phyloP scores from a whole-genome alignment of 2,888 invertebrate species.

The Platycheirus albimanus region DNA sequence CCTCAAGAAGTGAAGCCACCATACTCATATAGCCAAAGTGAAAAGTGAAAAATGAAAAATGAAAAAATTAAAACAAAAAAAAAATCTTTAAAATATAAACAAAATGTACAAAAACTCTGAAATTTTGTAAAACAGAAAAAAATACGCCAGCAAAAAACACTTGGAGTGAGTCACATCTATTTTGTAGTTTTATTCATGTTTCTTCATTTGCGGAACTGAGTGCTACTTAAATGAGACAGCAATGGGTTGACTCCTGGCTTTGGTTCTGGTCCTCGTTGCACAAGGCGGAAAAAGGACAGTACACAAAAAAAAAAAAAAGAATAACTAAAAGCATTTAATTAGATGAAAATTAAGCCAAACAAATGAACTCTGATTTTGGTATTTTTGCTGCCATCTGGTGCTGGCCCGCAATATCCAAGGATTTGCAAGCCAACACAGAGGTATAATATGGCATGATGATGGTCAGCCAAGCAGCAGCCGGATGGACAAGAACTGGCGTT shows the following conservation, averaged over 20 bases:
- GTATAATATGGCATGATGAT: neutral
- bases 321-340: conserved; percentile 49
- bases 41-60: neutral
- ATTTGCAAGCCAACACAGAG: neutral
- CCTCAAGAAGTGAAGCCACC: conserved; percentile 20
- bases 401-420: neutral
- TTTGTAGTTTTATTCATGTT: conserved; percentile 38
- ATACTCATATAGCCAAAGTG: no score
- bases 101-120: no score
- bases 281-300: conserved; percentile 3
- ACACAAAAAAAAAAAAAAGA: conserved; percentile 8
- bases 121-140: conserved; percentile 1
- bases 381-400: conserved; percentile 38
- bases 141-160: neutral
- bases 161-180: conserved; percentile 32
- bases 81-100: neutral
- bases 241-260: conserved; percentile 32
- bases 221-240: conserved; percentile 28
- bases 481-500: neutral
- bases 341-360: conserved; percentile 57
- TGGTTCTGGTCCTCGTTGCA: no score
- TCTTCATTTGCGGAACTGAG: conserved; percentile 31
- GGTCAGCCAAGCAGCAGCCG: conserved; percentile 10
- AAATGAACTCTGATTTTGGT: conserved; percentile 62
- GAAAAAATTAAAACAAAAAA: conserved; percentile 21